A percentile compares a stretch with the other conserved stretches of the same genome.
phyloP scores from a whole-genome alignment of 2,113 vertebrate genomes.

The Lophius piscatorius region DNA sequence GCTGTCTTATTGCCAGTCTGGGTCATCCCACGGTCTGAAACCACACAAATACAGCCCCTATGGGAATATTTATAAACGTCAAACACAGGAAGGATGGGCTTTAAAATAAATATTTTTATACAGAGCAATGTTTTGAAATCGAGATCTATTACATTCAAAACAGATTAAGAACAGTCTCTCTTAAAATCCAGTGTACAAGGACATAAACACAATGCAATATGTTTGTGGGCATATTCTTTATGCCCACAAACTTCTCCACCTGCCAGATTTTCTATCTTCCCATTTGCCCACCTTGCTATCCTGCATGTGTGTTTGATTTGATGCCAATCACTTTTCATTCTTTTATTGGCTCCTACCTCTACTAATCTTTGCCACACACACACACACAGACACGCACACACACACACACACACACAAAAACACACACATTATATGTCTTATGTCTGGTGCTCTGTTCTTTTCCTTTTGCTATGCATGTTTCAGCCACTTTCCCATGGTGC shows the following conservation, averaged over 20 bases:
- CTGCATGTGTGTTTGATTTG: conserved; percentile 12
- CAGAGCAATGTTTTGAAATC: conserved; percentile 2
- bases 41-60: conserved; percentile 6
- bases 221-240: not conserved
- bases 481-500: conserved; percentile 51
- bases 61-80: conserved; percentile 1
- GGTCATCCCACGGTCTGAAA: conserved; percentile 19
- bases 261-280: conserved; percentile 5
- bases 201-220: not conserved
- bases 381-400: not conserved
- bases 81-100: conserved; percentile 1
- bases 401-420: conserved; percentile 18
- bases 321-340: conserved; percentile 35
- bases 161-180: too few relatives aligned
- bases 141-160: not conserved
- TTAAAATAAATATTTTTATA: not conserved
- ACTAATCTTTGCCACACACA: conserved; percentile 15
- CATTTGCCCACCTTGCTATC: not conserved
- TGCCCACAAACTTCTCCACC: conserved; percentile 28
- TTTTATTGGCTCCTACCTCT: conserved; percentile 29
- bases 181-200: too few relatives aligned
- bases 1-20: conserved; percentile 31
- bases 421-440: conserved; percentile 9
- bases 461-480: conserved; percentile 61
- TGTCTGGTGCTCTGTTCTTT: conserved; percentile 23